These are phyloP conservation scores for Hafferia zeledoni DNA, from an alignment of 2,797 vertebrate species.

Conservation along the genomic window DNA sequence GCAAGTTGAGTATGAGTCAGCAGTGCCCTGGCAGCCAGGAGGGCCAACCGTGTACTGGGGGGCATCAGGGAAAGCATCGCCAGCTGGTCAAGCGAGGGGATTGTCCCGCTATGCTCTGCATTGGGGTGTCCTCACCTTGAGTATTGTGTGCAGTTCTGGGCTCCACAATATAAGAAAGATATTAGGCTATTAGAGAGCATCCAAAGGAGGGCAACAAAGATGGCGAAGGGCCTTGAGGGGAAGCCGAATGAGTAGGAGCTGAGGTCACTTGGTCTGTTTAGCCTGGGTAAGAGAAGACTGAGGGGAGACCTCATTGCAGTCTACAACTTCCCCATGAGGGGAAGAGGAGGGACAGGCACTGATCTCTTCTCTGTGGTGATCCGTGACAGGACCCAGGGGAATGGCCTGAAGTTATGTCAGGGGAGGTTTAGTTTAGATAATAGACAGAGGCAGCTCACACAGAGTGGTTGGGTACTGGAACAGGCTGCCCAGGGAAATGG, in stretches of 20 bases:
- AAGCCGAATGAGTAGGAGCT: not conserved
- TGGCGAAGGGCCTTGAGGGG: not conserved
- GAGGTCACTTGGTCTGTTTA: not conserved
- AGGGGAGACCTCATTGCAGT: not conserved
- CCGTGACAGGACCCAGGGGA: not conserved
- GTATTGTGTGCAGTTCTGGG: not conserved
- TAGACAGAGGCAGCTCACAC: not conserved
- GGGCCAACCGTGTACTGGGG: not conserved
- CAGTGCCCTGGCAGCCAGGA: not conserved
- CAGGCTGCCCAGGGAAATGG: not conserved
- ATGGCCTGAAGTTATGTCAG: not conserved
- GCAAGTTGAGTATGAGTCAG: not conserved
- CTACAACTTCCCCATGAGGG: not conserved
- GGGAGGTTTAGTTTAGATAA: not conserved
- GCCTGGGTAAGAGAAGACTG: not conserved
- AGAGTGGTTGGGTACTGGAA: not conserved
- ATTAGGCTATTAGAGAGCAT: not conserved
- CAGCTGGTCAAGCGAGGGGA: not conserved
- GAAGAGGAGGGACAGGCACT: not conserved
- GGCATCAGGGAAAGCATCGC: not conserved
- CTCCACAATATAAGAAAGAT: not conserved
- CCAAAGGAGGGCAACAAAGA: not conserved
- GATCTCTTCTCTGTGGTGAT: not conserved
- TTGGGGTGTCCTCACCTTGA: not conserved
- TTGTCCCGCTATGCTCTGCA: not conserved